Conservation (phyloP, 1,140 invertebrate genomes). For the Acromyrmex echinatior region DNA sequence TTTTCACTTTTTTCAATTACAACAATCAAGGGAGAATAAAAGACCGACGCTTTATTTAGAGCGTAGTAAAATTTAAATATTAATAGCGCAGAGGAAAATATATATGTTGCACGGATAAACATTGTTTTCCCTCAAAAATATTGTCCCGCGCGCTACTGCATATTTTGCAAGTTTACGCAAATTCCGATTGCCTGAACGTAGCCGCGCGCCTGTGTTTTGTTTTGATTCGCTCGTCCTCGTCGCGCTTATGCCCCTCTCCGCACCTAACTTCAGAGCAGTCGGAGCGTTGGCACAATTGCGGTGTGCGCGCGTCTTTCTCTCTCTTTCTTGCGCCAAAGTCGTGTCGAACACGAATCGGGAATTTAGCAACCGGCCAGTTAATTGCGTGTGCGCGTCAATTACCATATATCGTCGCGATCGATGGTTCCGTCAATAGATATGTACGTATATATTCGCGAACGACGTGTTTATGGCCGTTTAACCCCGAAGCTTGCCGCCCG, state of each 20-base stretch:
- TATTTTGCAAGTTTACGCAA: neutral
- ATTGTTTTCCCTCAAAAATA: neutral
- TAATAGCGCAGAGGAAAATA: neutral
- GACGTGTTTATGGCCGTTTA: neutral
- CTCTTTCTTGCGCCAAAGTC: neutral
- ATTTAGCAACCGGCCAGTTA: neutral
- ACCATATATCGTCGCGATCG: constrained; percentile 19
- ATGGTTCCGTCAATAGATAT: constrained; percentile 1
- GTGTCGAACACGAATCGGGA: neutral
- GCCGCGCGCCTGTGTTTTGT: neutral
- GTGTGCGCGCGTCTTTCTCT: neutral
- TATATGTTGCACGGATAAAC: neutral
- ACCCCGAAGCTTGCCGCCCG: neutral
- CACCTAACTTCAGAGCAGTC: neutral
- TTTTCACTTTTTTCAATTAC: neutral
- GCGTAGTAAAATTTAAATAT: neutral
- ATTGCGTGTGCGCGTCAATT: constrained; percentile 9
- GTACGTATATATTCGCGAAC: neutral
- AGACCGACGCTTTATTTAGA: neutral
- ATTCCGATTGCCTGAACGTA: neutral
- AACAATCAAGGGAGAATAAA: neutral
- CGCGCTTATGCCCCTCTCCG: neutral
- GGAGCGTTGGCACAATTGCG: neutral
- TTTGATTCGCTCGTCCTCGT: neutral
- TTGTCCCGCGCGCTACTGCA: neutral